Base-by-base conservation (phyloP, 2,797 vertebrate species). In the Galago senegalensis region DNA sequence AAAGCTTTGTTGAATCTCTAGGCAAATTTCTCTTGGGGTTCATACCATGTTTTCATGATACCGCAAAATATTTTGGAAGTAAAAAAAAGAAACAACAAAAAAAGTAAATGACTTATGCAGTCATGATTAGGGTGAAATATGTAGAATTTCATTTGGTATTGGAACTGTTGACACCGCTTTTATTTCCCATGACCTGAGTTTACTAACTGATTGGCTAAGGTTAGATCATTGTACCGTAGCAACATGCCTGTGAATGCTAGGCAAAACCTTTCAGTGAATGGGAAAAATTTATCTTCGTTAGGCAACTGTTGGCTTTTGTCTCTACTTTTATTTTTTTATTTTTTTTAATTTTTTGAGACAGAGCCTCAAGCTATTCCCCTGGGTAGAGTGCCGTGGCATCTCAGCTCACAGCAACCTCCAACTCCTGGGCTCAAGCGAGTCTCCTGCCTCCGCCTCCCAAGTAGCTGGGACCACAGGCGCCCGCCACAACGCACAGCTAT, bases 1-100 rank as follows among this genome's bases (percentile, higher is more conserved):
- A 73, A 90, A 87, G 46, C 31, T 67, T 76, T 81, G 4, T 94
- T 3, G 23, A 61, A 63, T 82, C 43, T 90, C 37, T 70, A 85
- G 56, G 91, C 37, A 88, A 53, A 89, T 67, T 60, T 75, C 70
- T 27, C 72, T 91, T 93, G 31, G 23, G 29, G 63, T 73, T 94
- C 93, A 34, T 14, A 90, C 14, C 82, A n/a, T 80, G 46, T 72
- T 92, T 91, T 77, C 56, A 69, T 14, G 46, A 63, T 65, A 56
- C 40, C 11, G 11, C 16, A 83, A 94, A 90, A 31, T 94, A 80
- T 25, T 80, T 85, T 85, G 43, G 92, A 94, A 83, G 67, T 79
- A 60, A 73, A 72, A 88, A 77, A 25, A 60, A 23, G 9, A 69
- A 70, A 37, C 14, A 16, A 53, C 12, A 49, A 0, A 37, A 56